Evolutionary conservation across 2,888 invertebrate species (phyloP), one percentile per base, ranked within the genome.

Genomic region (Oscheius onirici): DNA sequence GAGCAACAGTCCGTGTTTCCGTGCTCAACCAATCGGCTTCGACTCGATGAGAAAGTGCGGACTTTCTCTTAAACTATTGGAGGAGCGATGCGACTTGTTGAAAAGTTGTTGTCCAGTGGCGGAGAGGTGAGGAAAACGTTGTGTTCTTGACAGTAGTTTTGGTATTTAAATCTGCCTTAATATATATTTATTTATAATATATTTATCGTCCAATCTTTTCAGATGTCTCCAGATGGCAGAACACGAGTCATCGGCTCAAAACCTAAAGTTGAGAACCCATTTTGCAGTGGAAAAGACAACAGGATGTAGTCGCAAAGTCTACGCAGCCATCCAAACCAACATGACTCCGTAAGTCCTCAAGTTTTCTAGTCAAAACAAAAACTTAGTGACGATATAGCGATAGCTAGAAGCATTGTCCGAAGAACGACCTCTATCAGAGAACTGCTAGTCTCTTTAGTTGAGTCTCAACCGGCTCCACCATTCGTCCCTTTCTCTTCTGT

Each of bases 71-170:
- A 24, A 26, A 26, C 49, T 63, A 17, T 34, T 49, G n/a, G 63
- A 63, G 20, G 63, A 63, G 24, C 46, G 49, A 34, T 63, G 63
- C 20, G 63, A 63, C 28, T 15, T 46, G 6, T 26, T 63, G 26
- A 46, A 49, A 26, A 63, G 46, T 26, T 63, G 63, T 26, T 63
- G 63, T 24, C 13, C 26, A 3, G 24, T 26, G 15, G 46, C 46
- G 11, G 63, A 46, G 17, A 63, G 11, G 60, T 60, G 17, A 15
- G 58, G n/a, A n/a, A n/a, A n/a, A n/a, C n/a, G n/a, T n/a, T n/a
- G n/a, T n/a, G n/a, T n/a, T n/a, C n/a, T n/a, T n/a, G n/a, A n/a
- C n/a, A n/a, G n/a, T n/a, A n/a, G n/a, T n/a, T n/a, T n/a, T n/a
- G n/a, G n/a, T n/a, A n/a, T n/a, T n/a, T n/a, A n/a, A n/a, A n/a